Evolutionary conservation across 64 coral and sea anemone genomes (phyloP).

Genomic region (Astreopora myriophthalma): DNA sequence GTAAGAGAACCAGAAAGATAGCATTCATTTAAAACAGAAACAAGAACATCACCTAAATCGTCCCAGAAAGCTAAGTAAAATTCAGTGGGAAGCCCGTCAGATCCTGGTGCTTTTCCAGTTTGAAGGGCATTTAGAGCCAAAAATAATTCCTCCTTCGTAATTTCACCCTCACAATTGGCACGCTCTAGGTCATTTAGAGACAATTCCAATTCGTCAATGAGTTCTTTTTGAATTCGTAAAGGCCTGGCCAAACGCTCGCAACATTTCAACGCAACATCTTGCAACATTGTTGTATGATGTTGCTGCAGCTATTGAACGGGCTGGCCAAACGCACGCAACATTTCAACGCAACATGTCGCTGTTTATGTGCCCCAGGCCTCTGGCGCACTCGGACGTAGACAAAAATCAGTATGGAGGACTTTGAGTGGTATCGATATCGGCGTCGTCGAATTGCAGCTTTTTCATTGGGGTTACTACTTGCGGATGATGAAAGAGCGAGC

Average conservation of each 20-base stretch:
- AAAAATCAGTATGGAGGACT: neutral
- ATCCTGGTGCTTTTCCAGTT: too few species aligned
- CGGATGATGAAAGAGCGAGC: neutral
- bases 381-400: neutral
- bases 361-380: neutral
- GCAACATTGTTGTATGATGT: neutral
- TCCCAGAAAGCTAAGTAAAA: too few species aligned
- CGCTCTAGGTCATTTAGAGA: too few species aligned
- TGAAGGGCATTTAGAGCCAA: too few species aligned
- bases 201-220: too few species aligned
- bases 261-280: neutral
- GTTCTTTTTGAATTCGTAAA: neutral
- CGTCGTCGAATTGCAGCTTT: neutral
- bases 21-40: too few species aligned
- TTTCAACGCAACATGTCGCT: neutral
- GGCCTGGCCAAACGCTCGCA: neutral
- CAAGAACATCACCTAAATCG: too few species aligned
- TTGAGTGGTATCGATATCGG: neutral
- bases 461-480: neutral
- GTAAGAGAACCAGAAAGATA: too few species aligned
- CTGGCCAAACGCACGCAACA: neutral
- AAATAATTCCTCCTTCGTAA: too few species aligned
- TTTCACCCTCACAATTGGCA: too few species aligned
- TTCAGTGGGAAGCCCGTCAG: too few species aligned
- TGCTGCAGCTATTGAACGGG: neutral